Evolutionary conservation across 2,888 invertebrate species (phyloP).

Genomic region (Parnassius orleans): DNA sequence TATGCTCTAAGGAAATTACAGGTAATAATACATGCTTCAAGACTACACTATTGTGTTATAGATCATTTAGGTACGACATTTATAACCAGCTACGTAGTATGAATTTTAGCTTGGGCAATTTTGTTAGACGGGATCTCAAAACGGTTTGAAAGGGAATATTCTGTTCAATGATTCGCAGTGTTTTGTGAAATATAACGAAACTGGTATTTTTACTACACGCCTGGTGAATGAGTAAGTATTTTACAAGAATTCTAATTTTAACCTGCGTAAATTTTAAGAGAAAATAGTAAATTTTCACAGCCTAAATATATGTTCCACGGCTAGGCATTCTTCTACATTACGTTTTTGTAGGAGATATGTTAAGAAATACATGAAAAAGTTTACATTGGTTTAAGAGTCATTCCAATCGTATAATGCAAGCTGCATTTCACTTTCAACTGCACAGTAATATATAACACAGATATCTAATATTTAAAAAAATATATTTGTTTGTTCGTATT

Average conservation of each 20-base stretch:
- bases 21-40: slow-evolving; percentile 5
- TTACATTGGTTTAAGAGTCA: too few species aligned
- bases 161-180: slow-evolving; percentile 12
- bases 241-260: slow-evolving; percentile 1
- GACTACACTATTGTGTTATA: slow-evolving; percentile 1
- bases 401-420: too few species aligned
- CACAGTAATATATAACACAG: too few species aligned
- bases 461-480: too few species aligned
- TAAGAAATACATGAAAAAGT: too few species aligned
- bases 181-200: slow-evolving; percentile 13
- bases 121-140: neutral
- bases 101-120: slow-evolving; percentile 1
- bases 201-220: slow-evolving; percentile 9
- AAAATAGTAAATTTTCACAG: too few species aligned
- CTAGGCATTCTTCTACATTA: too few species aligned
- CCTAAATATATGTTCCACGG: too few species aligned
- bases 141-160: slow-evolving; percentile 7
- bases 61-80: slow-evolving; percentile 9
- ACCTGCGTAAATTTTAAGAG: too few species aligned
- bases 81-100: neutral
- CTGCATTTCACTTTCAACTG: too few species aligned
- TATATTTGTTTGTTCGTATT: too few species aligned
- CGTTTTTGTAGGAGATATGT: too few species aligned
- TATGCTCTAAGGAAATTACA: slow-evolving; percentile 9
- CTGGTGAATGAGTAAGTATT: slow-evolving; percentile 6